phyloP scores from a whole-genome alignment of 2,888 invertebrate species.

The Lagria hirta region DNA sequence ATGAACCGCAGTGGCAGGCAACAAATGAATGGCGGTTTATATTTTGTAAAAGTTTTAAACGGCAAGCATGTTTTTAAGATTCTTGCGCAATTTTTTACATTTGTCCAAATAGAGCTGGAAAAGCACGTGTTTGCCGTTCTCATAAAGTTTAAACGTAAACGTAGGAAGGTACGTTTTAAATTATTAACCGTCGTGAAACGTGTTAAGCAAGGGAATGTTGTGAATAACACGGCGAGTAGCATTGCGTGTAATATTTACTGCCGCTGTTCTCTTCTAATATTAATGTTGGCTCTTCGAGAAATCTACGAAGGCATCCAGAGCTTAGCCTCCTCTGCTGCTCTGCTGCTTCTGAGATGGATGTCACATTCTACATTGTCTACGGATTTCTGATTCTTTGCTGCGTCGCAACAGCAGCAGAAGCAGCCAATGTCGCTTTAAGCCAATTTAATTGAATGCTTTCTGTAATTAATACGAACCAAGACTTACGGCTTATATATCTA shows the following conservation, averaged over 20 bases:
- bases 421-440: background rate
- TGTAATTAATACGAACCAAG: slow-evolving; percentile 22
- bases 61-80: too few species aligned
- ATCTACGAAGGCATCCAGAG: slow-evolving; percentile 6
- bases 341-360: background rate
- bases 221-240: slow-evolving; percentile 12
- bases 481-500: slow-evolving; percentile 29
- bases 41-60: too few species aligned
- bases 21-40: too few species aligned
- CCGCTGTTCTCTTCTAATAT: slow-evolving; percentile 15
- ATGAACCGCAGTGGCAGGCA: too few species aligned
- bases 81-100: too few species aligned
- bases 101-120: too few species aligned
- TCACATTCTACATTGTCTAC: background rate
- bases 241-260: slow-evolving; percentile 25
- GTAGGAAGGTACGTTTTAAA: slow-evolving; percentile 19
- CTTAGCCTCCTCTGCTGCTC: slow-evolving; percentile 8
- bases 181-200: slow-evolving; percentile 22
- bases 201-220: slow-evolving; percentile 23
- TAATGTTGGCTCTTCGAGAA: slow-evolving; percentile 13
- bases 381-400: background rate
- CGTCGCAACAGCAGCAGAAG: background rate
- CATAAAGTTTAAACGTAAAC: slow-evolving; percentile 25
- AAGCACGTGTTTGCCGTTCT: slow-evolving; percentile 17
- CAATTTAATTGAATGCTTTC: slow-evolving; percentile 16